These are phyloP conservation scores for Pollenia amentaria DNA, from an alignment of 2,888 invertebrate species.

Conservation along the genomic window DNA sequence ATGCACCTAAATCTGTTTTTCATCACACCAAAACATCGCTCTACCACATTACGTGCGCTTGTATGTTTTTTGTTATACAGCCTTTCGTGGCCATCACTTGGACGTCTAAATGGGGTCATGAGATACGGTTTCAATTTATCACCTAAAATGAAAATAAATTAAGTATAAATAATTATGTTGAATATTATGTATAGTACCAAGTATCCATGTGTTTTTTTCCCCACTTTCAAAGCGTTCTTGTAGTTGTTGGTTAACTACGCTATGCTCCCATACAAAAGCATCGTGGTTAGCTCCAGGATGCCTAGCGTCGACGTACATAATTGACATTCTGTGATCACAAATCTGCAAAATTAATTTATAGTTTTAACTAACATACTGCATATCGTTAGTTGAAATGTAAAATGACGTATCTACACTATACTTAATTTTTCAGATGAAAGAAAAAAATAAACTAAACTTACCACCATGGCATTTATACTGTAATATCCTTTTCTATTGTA, in stretches of 20 bases:
- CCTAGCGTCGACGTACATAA: constrained; percentile 22
- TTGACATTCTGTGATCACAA: constrained; percentile 18
- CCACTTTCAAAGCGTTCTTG: background rate
- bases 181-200: no score
- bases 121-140: background rate
- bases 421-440: no score
- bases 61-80: constrained; percentile 7
- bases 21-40: constrained; percentile 19
- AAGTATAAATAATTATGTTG: no score
- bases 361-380: background rate
- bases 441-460: no score
- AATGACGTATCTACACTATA: no score
- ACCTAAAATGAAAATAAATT: background rate
- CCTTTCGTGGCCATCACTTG: background rate
- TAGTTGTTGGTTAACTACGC: background rate
- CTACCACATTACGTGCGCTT: constrained; percentile 24
- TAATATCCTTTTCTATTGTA: no score
- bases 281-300: constrained; percentile 29
- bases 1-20: constrained; percentile 31
- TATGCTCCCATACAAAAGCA: constrained; percentile 28
- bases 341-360: constrained; percentile 1
- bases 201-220: background rate
- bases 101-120: background rate
- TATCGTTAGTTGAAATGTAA: background rate
- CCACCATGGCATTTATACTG: no score